Evolutionary conservation across 2,797 vertebrate species (phyloP), one percentile per base, ranked within the genome.

Genomic region (Pogonophryne albipinna): DNA sequence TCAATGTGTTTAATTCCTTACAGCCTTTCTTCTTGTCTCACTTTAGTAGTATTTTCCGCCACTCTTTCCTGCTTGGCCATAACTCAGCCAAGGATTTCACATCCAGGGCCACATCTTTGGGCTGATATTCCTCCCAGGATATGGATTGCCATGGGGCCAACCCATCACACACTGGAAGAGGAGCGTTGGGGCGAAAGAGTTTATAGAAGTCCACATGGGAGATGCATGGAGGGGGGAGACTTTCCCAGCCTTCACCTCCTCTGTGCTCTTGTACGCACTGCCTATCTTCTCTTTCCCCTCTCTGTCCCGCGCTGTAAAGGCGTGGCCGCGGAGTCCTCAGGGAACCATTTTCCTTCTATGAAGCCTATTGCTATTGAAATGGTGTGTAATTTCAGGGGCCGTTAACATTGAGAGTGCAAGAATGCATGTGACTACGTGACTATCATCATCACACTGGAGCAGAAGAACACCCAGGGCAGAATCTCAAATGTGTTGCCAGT

Each of bases 351-450:
- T 46, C 80, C 88, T 82, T 85, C 88, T 78, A 82, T 85, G 83
- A 92, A 91, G 72, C 80, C 80, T 50, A 87, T 87, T 80, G 87
- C 88, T 80, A 83, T 89, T 87, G 85, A 91, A 89, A 91, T 89
- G 75, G 85, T 84, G 81, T 87, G 89, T 90, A 82, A 91, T 91
- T 92, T 92, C 89, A 87, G 89, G 89, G 80, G 50, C 85, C n/a
- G 83, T 90, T 92, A 89, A 80, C 73, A 15, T 80, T 46, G 59
- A 57, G 63, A 66, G 79, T 74, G 71, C 71, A 19, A 78, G 71
- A 65, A 50, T 89, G 89, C 87, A 90, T 89, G 85, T 52, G n/a
- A n/a, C n/a, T n/a, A n/a, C 46, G 7, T 51, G 6, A 11, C 71
- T 76, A 79, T 91, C 80, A 85, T 88, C 82, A 85, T 88, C 82